phyloP scores from a whole-genome alignment of 1,140 invertebrate species.

The Olivierus martensii region DNA sequence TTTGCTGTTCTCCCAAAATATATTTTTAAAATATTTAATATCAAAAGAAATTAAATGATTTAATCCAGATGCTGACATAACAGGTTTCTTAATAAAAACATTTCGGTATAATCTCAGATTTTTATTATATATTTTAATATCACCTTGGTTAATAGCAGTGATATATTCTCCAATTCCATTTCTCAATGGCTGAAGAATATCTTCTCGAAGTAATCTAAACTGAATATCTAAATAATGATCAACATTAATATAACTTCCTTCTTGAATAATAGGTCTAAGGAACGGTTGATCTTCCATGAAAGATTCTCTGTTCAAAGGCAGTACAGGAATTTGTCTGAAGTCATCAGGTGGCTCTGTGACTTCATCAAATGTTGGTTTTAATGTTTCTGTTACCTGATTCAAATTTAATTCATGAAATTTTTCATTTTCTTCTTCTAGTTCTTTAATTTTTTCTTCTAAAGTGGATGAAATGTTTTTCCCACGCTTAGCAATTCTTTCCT shows the following conservation, averaged over 20 bases:
- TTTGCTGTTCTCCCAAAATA: constrained; percentile 34
- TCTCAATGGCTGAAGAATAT: constrained; percentile 35
- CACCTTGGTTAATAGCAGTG: not conserved
- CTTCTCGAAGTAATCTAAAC: constrained; percentile 58
- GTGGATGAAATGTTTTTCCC: too few relatives aligned
- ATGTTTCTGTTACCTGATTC: not conserved
- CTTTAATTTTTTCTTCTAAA: not conserved
- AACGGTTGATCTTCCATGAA: constrained; percentile 24
- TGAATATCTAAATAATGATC: constrained; percentile 64
- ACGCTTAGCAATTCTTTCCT: not conserved
- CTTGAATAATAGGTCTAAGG: constrained; percentile 42
- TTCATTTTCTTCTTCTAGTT: not conserved
- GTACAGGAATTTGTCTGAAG: constrained; percentile 14
- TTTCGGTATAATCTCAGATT: not conserved
- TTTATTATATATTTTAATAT: not conserved
- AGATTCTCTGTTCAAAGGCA: constrained; percentile 8
- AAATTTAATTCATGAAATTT: not conserved
- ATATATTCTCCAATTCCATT: constrained; percentile 20
- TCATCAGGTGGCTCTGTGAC: constrained; percentile 7
- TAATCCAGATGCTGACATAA: constrained; percentile 3
- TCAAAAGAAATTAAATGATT: constrained; percentile 25
- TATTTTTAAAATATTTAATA: constrained; percentile 12
- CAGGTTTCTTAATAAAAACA: constrained; percentile 5
- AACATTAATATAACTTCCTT: constrained; percentile 43
- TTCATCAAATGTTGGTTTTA: not conserved